Evolutionary conservation across 2,797 vertebrate genomes (phyloP).

Genomic region (Falco naumanni): DNA sequence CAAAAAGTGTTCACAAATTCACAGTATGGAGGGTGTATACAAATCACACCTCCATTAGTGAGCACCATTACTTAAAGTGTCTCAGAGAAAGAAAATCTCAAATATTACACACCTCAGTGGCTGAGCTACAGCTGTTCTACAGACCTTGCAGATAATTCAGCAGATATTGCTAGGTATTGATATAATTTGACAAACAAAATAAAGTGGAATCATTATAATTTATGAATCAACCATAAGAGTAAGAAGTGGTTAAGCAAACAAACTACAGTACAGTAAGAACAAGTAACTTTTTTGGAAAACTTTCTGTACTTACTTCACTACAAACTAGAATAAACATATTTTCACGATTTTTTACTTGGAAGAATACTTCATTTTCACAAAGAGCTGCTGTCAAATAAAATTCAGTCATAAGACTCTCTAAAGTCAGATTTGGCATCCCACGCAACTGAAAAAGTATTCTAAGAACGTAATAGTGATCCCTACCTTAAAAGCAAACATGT

Average conservation of each 20-base stretch:
- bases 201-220: neutral
- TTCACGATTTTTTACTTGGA: neutral
- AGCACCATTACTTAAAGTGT: neutral
- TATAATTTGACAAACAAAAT: neutral
- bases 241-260: neutral
- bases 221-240: neutral
- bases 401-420: neutral
- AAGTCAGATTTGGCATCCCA: neutral
- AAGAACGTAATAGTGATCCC: neutral
- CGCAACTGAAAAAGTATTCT: neutral
- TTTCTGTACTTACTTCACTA: neutral
- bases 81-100: neutral
- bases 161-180: neutral
- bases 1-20: neutral
- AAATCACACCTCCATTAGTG: neutral
- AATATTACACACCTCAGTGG: neutral
- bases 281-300: neutral
- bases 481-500: slow-evolving; percentile 60
- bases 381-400: neutral
- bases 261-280: neutral
- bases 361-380: neutral
- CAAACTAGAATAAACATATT: neutral
- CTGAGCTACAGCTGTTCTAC: neutral
- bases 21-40: neutral
- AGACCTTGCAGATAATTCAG: neutral